Evolutionary conservation across 2,888 invertebrate species (phyloP).

Genomic region (Amorpha juglandis): DNA sequence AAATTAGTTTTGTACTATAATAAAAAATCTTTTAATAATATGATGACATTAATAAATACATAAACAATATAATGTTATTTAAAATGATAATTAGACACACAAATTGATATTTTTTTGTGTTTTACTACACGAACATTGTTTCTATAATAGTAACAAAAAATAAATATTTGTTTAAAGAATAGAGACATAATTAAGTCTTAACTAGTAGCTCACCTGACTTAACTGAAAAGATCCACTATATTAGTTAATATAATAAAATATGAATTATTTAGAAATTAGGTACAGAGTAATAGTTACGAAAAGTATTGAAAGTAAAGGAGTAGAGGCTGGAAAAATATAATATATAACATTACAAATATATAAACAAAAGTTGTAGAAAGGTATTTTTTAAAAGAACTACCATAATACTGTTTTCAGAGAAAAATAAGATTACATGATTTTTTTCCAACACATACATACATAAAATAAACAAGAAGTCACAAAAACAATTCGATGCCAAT

Average conservation of each 20-base stretch:
- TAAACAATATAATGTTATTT: too few relatives aligned
- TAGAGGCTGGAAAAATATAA: neutral
- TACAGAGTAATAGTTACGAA: neutral
- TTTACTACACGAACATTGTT: too few relatives aligned
- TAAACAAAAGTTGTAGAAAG: neutral
- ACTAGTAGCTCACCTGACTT: slow-evolving; percentile 51
- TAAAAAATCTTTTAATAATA: neutral
- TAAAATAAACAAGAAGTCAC: neutral
- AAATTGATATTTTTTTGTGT: too few relatives aligned
- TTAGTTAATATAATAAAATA: slow-evolving; percentile 35
- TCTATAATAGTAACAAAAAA: too few relatives aligned
- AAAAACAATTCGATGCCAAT: neutral
- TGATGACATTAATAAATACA: neutral
- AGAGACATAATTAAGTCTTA: neutral
- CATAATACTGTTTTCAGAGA: too few relatives aligned
- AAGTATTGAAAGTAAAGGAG: neutral
- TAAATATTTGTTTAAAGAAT: too few relatives aligned
- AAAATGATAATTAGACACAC: too few relatives aligned
- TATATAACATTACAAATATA: neutral
- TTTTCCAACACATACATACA: too few relatives aligned
- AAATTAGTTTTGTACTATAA: neutral
- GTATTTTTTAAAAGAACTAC: neutral
- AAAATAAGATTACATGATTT: too few relatives aligned
- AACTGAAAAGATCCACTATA: slow-evolving; percentile 60
- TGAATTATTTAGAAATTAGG: slow-evolving; percentile 1